Conservation (phyloP, 1,140 invertebrate genomes). For the Drosophila truncata region DNA sequence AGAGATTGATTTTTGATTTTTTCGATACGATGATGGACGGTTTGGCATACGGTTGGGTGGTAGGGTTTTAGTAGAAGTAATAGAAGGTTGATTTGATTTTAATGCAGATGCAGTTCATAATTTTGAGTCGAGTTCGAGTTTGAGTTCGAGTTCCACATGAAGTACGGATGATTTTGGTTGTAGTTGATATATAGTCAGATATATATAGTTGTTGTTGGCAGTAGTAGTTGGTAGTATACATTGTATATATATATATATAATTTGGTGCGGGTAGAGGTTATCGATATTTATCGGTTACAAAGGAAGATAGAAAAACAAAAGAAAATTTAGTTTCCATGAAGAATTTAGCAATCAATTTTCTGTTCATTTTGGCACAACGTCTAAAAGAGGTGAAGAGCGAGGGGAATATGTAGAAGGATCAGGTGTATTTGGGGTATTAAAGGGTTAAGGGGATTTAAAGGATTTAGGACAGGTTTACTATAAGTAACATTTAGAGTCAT, state of each 20-base stretch:
- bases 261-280: conserved; percentile 65
- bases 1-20: conserved; percentile 15
- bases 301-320: conserved; percentile 59
- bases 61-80: conserved; percentile 19
- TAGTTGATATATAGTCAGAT: conserved; percentile 53
- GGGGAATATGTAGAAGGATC: background rate
- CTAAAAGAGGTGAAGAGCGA: conserved; percentile 30
- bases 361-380: conserved; percentile 52
- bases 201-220: conserved; percentile 52
- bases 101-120: conserved; percentile 53
- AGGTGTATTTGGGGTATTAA: background rate
- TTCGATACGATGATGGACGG: conserved; percentile 39
- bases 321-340: conserved; percentile 48
- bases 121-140: conserved; percentile 50
- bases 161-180: conserved; percentile 54
- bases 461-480: conserved; percentile 3
- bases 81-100: conserved; percentile 30
- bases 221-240: conserved; percentile 32
- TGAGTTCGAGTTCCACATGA: conserved; percentile 41
- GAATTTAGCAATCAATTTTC: conserved; percentile 58
- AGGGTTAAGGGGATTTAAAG: background rate
- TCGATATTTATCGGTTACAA: conserved; percentile 57
- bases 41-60: conserved; percentile 53
- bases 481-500: conserved; percentile 48
- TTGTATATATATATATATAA: conserved; percentile 51